These are phyloP conservation scores for Nephrocerus scutellatus DNA, from an alignment of 2,888 invertebrate species.

Conservation along the genomic window DNA sequence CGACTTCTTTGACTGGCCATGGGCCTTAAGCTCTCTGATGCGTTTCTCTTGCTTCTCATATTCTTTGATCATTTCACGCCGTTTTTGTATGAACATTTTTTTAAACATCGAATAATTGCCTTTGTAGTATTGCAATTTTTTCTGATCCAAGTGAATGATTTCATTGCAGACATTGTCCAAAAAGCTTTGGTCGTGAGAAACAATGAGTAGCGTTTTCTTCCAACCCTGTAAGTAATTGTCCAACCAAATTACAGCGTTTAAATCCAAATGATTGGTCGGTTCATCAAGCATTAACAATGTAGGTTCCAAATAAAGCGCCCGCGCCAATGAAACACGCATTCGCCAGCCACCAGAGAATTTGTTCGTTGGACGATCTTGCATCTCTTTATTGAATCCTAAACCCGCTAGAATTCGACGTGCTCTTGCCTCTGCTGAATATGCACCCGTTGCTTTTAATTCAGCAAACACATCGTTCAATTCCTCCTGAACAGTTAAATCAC, in stretches of 20 bases:
- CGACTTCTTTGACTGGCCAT: slow-evolving; percentile 91
- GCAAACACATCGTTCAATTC: slow-evolving; percentile 86
- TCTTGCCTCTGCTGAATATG: slow-evolving; percentile 95
- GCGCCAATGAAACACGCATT: slow-evolving; percentile 95
- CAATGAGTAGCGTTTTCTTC: slow-evolving; percentile 97
- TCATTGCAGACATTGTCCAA: slow-evolving; percentile 99
- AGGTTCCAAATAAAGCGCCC: slow-evolving; percentile 95
- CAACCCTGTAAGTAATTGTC: slow-evolving; percentile 97
- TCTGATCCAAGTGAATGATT: slow-evolving; percentile 92
- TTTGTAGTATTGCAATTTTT: slow-evolving; percentile 92
- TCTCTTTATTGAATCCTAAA: slow-evolving; percentile 83
- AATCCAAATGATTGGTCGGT: slow-evolving; percentile 98
- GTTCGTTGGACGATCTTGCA: slow-evolving; percentile 87
- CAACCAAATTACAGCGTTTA: slow-evolving; percentile 99
- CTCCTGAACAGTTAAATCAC: slow-evolving; percentile 66
- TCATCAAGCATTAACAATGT: slow-evolving; percentile 96
- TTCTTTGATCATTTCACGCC: slow-evolving; percentile 91
- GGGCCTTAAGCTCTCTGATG: slow-evolving; percentile 88
- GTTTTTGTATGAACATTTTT: slow-evolving; percentile 96
- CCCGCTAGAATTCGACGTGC: slow-evolving; percentile 95
- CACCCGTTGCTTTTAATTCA: slow-evolving; percentile 91
- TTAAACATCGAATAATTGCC: slow-evolving; percentile 98
- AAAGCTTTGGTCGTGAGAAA: slow-evolving; percentile 99
- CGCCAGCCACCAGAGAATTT: slow-evolving; percentile 95
- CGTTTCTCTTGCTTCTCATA: slow-evolving; percentile 97